Evolutionary conservation across 92 coral and sea anemone species (phyloP).

Genomic region (Epizoanthus rinbou): DNA sequence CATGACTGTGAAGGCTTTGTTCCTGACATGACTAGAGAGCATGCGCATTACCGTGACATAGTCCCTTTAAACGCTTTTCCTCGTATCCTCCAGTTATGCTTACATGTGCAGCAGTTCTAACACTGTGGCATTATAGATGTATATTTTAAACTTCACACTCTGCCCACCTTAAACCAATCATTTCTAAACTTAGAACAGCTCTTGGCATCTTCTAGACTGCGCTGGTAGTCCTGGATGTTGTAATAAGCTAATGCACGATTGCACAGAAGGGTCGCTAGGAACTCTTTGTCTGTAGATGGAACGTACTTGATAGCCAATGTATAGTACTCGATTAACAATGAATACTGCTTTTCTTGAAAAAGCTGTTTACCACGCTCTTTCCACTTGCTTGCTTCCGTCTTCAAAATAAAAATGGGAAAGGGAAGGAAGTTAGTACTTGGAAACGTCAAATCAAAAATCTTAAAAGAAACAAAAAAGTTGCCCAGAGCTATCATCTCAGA

Average conservation of each 20-base stretch:
- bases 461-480: no score
- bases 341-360: conserved; percentile 48
- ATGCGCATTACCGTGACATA: no score
- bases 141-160: not conserved
- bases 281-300: conserved; percentile 53
- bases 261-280: conserved; percentile 63
- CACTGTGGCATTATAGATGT: not conserved
- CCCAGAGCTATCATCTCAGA: no score
- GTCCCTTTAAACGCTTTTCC: no score
- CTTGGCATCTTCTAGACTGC: conserved; percentile 65
- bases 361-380: conserved; percentile 70
- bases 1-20: no score
- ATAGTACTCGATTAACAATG: conserved; percentile 59
- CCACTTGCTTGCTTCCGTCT: conserved; percentile 74
- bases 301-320: conserved; percentile 66
- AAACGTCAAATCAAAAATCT: no score
- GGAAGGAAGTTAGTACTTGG: not conserved
- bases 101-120: not conserved
- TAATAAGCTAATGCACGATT: conserved; percentile 69
- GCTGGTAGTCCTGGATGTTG: conserved; percentile 43
- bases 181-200: conserved; percentile 63
- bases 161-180: conserved; percentile 68
- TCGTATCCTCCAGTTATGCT: not conserved
- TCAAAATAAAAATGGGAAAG: not conserved
- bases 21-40: no score